Evolutionary conservation across 2,797 vertebrate species (phyloP).

Genomic region (Pampus argenteus): DNA sequence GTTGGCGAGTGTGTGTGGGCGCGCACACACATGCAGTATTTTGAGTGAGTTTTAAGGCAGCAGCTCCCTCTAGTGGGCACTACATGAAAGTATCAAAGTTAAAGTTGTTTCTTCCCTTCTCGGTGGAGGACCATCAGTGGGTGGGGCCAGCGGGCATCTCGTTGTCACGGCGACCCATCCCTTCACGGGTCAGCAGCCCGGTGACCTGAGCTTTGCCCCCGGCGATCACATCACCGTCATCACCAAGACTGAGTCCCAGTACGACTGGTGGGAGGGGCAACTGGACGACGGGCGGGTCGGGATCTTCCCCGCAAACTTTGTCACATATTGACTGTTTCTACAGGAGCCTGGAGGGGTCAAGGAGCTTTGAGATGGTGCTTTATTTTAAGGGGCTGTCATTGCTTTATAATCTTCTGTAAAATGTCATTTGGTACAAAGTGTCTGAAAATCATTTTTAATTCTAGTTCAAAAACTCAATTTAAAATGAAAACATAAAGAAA

Average conservation of each 20-base stretch:
- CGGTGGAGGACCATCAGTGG: background rate
- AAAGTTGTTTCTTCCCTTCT: conserved; percentile 9
- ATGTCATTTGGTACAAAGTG: too few relatives aligned
- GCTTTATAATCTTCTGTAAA: too few relatives aligned
- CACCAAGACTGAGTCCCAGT: conserved; percentile 91
- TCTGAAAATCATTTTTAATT: too few relatives aligned
- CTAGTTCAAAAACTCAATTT: too few relatives aligned
- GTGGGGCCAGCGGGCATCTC: conserved; percentile 57
- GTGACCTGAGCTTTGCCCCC: conserved; percentile 90
- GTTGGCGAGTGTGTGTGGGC: background rate
- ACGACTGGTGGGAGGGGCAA: conserved; percentile 98
- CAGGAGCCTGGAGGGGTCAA: too few relatives aligned
- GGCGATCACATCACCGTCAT: conserved; percentile 92
- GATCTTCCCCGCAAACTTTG: conserved; percentile 97
- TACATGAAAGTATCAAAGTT: background rate
- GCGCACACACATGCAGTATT: background rate
- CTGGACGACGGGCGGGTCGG: conserved; percentile 87
- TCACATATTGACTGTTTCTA: conserved; percentile 78
- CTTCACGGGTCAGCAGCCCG: conserved; percentile 90
- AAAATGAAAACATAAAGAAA: too few relatives aligned
- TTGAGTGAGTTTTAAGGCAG: background rate
- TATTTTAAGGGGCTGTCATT: too few relatives aligned
- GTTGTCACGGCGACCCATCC: conserved; percentile 92
- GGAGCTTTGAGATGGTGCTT: too few relatives aligned
- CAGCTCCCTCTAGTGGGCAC: conserved; percentile 42